Base-by-base conservation (phyloP, 2,888 invertebrate species). In the Halocaridina rubra region DNA sequence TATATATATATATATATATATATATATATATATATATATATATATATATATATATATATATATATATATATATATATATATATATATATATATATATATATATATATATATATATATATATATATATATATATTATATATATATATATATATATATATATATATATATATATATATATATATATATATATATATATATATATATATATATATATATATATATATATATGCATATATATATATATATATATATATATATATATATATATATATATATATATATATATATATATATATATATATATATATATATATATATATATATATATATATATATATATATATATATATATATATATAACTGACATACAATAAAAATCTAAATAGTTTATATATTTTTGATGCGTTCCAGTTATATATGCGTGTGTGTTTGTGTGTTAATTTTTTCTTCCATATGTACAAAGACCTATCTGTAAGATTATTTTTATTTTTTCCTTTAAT, bases 31-130 rank as follows among this genome's bases (percentile, higher is more conserved):
- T 64, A 61, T 78, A 64, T 78, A 64, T 78, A 64, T 78, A 61
- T 78, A 64, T 78, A 64, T 78, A 64, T 78, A 64, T 78, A 64
- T 76, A 76, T 76, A 76, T 53, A 76, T 61, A 64, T 78, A 64
- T 78, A 59, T 78, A 64, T 78, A 64, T 78, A 64, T 78, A 64
- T 78, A 59, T 61, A 64, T 78, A 64, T 78, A 64, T 78, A 64
- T 78, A 64, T 78, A 64, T 78, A 64, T 78, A 64, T 78, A 64
- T 61, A 64, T 61, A 29, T 61, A 64, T 78, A 64, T 64, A 64
- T 78, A 64, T 64, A 64, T 30, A 64, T 61, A 64, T 30, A 64
- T 64, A 64, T 64, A 64, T 64, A 64, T 64, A 64, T 64, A 64
- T 29, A 29, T 64, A 64, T 64, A 64, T 64, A 64, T 78, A 64